Base-by-base conservation (phyloP, 30 jellyfish, hydroid and myxozoan species). In the Mastigias papua region DNA sequence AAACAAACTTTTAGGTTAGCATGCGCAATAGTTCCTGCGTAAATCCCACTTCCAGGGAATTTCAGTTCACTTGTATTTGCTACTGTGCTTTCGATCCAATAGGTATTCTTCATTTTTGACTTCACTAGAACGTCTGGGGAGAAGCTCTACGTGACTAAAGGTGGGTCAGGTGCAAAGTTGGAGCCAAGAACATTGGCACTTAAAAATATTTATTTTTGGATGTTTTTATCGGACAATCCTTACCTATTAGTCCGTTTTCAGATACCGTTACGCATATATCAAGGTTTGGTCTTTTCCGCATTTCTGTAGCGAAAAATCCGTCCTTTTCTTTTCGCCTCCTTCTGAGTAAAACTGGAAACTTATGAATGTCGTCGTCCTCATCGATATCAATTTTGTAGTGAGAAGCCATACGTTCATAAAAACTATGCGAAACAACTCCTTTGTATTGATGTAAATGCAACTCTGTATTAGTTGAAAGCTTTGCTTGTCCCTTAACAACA, bases 401-500 rank as follows among this genome's bases (percentile, higher is more conserved):
- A 28, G 71, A 61, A 72, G 71, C 54, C 31, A 83, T 48, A 6
- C 22, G 61, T 50, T 37, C 58, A 73, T 62, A 51, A 73, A 83
- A 83, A 22, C 60, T 69, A 51, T 35, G 49, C 73, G 92, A 57
- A 26, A 71, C 32, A 4, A 37, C n/a, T 23, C 81, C 79, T 54
- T 57, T 84, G 80, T 87, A 93, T 28, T 89, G 95, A n/a, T 63
- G 71, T 57, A 50, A 72, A 57, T 89, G 97, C 73, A 35, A 62
- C 0, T 31, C 80, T 17, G 97, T 90, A 67, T 89, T 89, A 30
- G 89, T 80, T 48, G 86, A 28, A 4, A 94, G 68, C 63, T 84
- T 89, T 57, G 96, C 95, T 69, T 94, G 97, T 51, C 99, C 99
- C 54, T 90, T 87, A 13, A 89, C 29, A 2, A 94, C 90, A 78